Percentiles rank a stretch among this genome's conserved stretches.
Evolutionary conservation across 2,888 invertebrate genomes (phyloP).

Genomic region (Chymomyza procnemis): DNA sequence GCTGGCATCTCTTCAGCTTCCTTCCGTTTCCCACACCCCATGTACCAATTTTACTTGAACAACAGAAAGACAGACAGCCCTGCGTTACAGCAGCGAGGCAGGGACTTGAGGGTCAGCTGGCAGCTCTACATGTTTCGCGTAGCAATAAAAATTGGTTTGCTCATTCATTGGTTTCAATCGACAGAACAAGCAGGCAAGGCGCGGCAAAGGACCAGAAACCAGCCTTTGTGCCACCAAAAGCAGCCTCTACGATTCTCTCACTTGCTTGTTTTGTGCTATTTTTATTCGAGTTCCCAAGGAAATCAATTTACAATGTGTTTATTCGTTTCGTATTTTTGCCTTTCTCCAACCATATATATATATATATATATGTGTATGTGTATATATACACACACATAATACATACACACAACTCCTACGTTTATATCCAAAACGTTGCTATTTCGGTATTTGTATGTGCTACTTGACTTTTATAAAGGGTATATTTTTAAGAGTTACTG

Average conservation of each 20-base stretch:
- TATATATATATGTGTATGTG: neutral
- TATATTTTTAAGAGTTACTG: too few relatives aligned
- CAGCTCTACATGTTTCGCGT: constrained; percentile 70
- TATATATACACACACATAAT: neutral
- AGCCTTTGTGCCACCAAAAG: neutral
- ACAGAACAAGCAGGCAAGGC: neutral
- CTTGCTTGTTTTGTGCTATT: constrained; percentile 70
- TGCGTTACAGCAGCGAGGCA: neutral
- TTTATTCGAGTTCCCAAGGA: constrained; percentile 74
- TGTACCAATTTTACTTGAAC: constrained; percentile 63
- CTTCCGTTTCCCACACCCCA: constrained; percentile 55
- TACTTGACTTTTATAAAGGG: too few relatives aligned
- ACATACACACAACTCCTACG: neutral
- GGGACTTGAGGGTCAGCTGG: neutral
- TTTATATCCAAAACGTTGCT: neutral
- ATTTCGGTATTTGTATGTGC: neutral
- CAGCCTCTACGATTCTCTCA: constrained; percentile 50
- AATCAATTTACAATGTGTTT: constrained; percentile 72
- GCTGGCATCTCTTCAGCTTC: constrained; percentile 52
- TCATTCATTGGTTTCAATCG: constrained; percentile 72
- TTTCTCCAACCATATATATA: constrained; percentile 28
- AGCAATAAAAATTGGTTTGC: constrained; percentile 72
- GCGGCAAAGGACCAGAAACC: neutral
- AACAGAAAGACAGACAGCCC: constrained; percentile 43
- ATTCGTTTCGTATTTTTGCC: constrained; percentile 64